phyloP scores from a whole-genome alignment of 2,113 vertebrate genomes.

The Rhynchomys soricoides region DNA sequence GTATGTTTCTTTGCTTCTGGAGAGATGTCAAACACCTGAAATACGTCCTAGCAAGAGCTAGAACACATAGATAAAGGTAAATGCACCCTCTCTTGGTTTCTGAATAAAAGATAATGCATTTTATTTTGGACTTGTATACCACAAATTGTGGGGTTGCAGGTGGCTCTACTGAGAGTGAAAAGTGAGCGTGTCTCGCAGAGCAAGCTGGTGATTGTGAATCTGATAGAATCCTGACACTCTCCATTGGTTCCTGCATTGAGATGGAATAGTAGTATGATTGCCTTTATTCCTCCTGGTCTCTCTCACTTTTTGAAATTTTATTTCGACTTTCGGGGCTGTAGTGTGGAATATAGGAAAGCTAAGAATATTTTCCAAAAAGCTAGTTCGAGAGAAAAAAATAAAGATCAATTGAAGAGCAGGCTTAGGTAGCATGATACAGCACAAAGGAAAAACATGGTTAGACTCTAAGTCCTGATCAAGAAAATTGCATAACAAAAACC shows the following conservation, averaged over 20 bases:
- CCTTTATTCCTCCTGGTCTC: not conserved
- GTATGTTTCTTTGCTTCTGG: not conserved
- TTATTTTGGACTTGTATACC: not conserved
- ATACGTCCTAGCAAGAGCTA: not conserved
- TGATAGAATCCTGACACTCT: not conserved
- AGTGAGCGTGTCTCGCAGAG: not conserved
- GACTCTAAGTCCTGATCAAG: rapidly evolving
- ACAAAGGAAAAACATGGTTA: not conserved
- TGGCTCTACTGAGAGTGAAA: not conserved
- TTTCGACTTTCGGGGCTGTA: not conserved
- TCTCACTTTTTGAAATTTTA: not conserved
- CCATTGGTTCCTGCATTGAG: rapidly evolving
- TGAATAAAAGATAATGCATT: not conserved
- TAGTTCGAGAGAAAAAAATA: not conserved
- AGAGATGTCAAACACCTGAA: not conserved
- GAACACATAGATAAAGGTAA: not conserved
- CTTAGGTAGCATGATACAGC: not conserved
- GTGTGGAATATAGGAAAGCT: not conserved
- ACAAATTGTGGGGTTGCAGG: not conserved
- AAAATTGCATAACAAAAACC: not conserved
- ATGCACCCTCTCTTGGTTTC: not conserved
- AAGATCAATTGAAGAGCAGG: not conserved
- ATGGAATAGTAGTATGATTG: not conserved
- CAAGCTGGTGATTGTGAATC: too few relatives aligned
- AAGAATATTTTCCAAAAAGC: not conserved